Conservation (phyloP, 2,888 invertebrate species). For the Trachelus troglodyta region DNA sequence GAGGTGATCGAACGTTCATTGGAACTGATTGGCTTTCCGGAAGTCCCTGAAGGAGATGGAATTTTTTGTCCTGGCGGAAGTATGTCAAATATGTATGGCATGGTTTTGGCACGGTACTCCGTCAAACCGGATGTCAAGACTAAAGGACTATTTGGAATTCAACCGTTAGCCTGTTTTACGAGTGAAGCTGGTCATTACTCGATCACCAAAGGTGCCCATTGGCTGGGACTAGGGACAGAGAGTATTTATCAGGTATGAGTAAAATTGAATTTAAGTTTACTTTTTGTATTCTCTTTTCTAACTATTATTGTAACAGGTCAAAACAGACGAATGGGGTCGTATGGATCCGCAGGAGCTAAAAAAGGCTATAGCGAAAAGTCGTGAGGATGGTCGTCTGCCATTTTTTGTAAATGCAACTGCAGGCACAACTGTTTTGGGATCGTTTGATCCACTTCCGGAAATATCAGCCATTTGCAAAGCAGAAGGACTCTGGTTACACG, state of each 20-base stretch:
- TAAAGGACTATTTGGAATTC: conserved; percentile 73
- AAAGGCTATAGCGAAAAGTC: conserved; percentile 68
- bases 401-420: conserved; percentile 81
- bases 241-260: conserved; percentile 67
- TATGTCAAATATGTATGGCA: conserved; percentile 81
- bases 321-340: conserved; percentile 76
- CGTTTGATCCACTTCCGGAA: conserved; percentile 79
- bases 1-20: conserved; percentile 73
- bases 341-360: conserved; percentile 76
- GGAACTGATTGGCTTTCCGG: conserved; percentile 72
- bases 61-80: conserved; percentile 86
- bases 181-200: conserved; percentile 89
- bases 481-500: conserved; percentile 82
- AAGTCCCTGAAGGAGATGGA: conserved; percentile 74
- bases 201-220: conserved; percentile 81
- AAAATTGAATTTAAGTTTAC: not conserved
- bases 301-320: conserved; percentile 69
- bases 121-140: conserved; percentile 77
- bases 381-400: conserved; percentile 69
- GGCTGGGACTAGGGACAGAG: conserved; percentile 87
- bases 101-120: conserved; percentile 79
- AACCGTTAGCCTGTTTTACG: conserved; percentile 77
- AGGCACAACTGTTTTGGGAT: conserved; percentile 87
- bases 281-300: not conserved
- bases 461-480: conserved; percentile 77